phyloP scores from a whole-genome alignment of 2,888 invertebrate genomes.

The Drosophila formosana region DNA sequence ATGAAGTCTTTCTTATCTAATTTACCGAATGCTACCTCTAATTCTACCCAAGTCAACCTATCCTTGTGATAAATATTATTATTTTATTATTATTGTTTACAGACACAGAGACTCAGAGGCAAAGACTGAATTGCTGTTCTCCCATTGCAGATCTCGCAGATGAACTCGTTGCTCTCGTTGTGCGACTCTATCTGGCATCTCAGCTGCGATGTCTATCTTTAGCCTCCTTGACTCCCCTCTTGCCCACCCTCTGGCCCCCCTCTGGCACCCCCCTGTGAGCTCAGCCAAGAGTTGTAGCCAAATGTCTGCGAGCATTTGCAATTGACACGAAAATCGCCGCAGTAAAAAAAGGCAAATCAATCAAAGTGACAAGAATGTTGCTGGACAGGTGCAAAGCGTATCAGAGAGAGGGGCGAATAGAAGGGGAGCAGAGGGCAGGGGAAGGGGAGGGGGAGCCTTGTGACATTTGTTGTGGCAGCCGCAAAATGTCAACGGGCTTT shows the following conservation, averaged over 20 bases:
- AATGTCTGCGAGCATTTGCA: slow-evolving; percentile 36
- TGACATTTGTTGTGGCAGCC: slow-evolving; percentile 61
- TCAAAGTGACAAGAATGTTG: slow-evolving; percentile 69
- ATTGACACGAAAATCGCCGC: slow-evolving; percentile 71
- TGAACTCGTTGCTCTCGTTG: not conserved
- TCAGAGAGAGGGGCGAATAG: not conserved
- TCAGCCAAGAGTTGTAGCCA: not conserved
- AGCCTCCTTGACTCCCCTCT: not conserved
- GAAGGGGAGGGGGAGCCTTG: slow-evolving; percentile 7
- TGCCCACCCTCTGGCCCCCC: too few relatives aligned
- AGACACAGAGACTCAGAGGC: too few relatives aligned
- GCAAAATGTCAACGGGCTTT: slow-evolving; percentile 75
- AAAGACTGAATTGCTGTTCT: not conserved
- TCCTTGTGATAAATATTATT: too few relatives aligned
- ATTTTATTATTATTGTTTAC: too few relatives aligned
- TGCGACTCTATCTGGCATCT: not conserved
- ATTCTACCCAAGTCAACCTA: too few relatives aligned
- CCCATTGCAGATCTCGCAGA: not conserved
- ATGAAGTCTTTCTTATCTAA: too few relatives aligned
- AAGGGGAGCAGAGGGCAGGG: not conserved
- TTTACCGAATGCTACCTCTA: too few relatives aligned
- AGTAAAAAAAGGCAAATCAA: slow-evolving; percentile 62
- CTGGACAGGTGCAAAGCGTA: slow-evolving; percentile 41
- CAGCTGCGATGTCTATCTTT: not conserved
- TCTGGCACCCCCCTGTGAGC: not conserved